These are phyloP conservation scores for Choristoneura rosaceana DNA, from an alignment of 2,888 invertebrate species.

Conservation along the genomic window DNA sequence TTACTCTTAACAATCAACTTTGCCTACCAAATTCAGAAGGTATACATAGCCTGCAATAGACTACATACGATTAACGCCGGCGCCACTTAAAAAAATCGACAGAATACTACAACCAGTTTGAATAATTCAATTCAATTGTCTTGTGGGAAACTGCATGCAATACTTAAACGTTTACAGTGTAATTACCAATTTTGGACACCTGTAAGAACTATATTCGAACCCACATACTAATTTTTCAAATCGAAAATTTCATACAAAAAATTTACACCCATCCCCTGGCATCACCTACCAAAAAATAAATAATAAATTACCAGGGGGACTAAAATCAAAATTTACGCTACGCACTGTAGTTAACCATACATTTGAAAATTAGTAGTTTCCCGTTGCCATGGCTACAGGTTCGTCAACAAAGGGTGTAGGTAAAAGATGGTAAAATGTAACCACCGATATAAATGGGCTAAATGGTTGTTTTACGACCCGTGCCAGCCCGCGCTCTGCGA, in stretches of 20 bases:
- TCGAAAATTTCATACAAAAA: no score
- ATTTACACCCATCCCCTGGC: neutral
- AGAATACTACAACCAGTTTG: no score
- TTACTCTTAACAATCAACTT: constrained; percentile 5
- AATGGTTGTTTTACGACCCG: constrained; percentile 29
- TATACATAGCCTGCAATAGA: no score
- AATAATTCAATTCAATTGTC: neutral
- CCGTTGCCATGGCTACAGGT: constrained; percentile 48
- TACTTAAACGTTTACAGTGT: neutral
- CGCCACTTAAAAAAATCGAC: no score
- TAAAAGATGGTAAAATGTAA: constrained; percentile 34
- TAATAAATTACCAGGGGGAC: constrained; percentile 7
- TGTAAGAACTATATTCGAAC: neutral
- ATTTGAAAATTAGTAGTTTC: constrained; percentile 45
- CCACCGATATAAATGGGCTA: constrained; percentile 29
- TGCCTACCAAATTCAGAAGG: neutral
- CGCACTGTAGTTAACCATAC: constrained; percentile 2
- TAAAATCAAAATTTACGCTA: constrained; percentile 14
- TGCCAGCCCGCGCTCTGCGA: constrained; percentile 29
- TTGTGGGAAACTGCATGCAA: neutral
- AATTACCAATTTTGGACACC: neutral
- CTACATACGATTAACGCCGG: no score
- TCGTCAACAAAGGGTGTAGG: constrained; percentile 50
- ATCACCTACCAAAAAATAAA: constrained; percentile 1
- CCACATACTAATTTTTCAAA: neutral